Percentiles rank a stretch among this genome's conserved stretches.
These are phyloP conservation scores for Drosophila sulfurigaster DNA, from an alignment of 1,140 invertebrate species.

Conservation along the genomic window DNA sequence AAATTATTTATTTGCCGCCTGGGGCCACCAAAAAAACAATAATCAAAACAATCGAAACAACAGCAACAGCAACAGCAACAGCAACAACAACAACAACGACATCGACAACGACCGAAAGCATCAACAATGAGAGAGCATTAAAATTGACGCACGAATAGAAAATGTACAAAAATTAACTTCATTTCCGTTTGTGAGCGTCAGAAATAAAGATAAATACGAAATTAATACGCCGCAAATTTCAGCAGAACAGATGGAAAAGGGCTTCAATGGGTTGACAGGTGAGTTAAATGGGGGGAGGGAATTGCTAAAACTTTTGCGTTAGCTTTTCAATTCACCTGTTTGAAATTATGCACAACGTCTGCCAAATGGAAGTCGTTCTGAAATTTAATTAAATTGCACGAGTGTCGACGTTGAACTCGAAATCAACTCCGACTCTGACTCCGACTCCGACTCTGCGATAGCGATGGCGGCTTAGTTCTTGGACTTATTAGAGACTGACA, in stretches of 20 bases:
- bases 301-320: not conserved
- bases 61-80: conserved; percentile 1
- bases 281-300: not conserved
- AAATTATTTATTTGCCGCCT: conserved; percentile 57
- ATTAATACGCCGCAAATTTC: conserved; percentile 52
- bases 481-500: conserved; percentile 47
- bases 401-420: not conserved
- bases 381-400: conserved; percentile 46
- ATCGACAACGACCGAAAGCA: conserved; percentile 13
- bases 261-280: not conserved
- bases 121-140: conserved; percentile 46
- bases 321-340: conserved; percentile 27
- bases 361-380: conserved; percentile 35
- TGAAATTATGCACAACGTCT: conserved; percentile 33
- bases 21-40: conserved; percentile 44
- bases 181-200: conserved; percentile 51
- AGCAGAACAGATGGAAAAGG: conserved; percentile 21
- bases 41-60: conserved; percentile 43
- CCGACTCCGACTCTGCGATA: not conserved
- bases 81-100: conserved; percentile 12
- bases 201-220: conserved; percentile 56
- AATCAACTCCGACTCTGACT: too few relatives aligned
- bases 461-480: conserved; percentile 31
- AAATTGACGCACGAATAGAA: conserved; percentile 65
- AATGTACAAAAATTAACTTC: conserved; percentile 60